Conservation (phyloP, 1,140 invertebrate species). For the Neuroterus valhalla region DNA sequence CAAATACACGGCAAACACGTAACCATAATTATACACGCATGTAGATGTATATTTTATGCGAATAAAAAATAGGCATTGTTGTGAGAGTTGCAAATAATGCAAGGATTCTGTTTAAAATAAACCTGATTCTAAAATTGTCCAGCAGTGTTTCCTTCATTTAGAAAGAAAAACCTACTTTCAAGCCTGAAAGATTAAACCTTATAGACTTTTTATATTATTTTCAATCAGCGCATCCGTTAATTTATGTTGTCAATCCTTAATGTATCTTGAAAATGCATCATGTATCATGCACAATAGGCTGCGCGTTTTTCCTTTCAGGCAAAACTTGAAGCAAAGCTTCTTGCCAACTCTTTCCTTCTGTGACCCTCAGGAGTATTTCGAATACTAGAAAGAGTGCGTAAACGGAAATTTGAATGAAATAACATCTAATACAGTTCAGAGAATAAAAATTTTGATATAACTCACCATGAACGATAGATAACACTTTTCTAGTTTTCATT, state of each 20-base stretch:
- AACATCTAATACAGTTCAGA: too few species aligned
- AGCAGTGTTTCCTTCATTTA: not conserved
- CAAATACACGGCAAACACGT: not conserved
- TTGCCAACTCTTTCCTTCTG: conserved; percentile 88
- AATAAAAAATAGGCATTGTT: conserved; percentile 13
- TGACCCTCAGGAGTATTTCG: conserved; percentile 89
- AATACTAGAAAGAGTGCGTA: conserved; percentile 84
- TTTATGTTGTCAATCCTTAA: too few species aligned
- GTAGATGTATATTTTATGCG: not conserved
- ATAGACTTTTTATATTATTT: too few species aligned
- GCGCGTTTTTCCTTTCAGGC: conserved; percentile 85
- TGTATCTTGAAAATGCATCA: too few species aligned
- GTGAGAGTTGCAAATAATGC: conserved; percentile 2
- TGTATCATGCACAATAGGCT: conserved; percentile 59
- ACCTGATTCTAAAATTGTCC: conserved; percentile 11
- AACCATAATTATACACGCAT: not conserved
- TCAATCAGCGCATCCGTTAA: too few species aligned
- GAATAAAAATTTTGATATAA: conserved; percentile 39
- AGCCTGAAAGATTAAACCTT: too few species aligned
- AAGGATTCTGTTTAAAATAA: conserved; percentile 11
- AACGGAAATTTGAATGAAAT: too few species aligned
- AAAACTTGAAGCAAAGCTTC: conserved; percentile 88
- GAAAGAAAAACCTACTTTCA: not conserved
- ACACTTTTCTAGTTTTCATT: conserved; percentile 95
- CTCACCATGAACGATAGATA: conserved; percentile 96